Conservation (phyloP, 2,113 vertebrate genomes). For the Formicarius rufipectus region DNA sequence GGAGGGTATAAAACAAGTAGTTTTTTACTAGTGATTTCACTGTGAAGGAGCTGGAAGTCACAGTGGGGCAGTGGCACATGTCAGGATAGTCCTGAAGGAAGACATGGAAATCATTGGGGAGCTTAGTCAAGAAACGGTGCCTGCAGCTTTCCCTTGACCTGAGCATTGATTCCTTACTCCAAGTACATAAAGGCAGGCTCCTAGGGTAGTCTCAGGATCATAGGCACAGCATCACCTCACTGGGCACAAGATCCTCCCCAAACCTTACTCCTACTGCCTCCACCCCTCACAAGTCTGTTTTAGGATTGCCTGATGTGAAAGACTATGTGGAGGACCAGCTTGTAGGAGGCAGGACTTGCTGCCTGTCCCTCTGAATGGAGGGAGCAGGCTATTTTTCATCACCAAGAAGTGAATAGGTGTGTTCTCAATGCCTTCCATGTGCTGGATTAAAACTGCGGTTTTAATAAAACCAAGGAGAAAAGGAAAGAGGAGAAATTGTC, state of each 20-base stretch:
- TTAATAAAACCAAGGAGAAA: background rate
- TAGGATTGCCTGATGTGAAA: background rate
- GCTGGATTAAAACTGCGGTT: background rate
- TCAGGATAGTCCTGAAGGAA: background rate
- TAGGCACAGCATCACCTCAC: background rate
- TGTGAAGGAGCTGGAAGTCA: background rate
- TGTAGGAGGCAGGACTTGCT: background rate
- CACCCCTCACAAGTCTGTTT: background rate
- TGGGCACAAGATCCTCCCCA: background rate
- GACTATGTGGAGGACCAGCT: background rate
- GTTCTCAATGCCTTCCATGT: background rate
- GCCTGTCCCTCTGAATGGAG: background rate
- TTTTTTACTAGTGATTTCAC: background rate
- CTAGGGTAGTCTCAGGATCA: accelerated
- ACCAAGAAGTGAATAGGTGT: background rate
- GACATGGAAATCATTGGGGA: background rate
- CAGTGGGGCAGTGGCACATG: background rate
- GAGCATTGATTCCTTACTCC: accelerated
- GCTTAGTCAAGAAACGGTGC: background rate
- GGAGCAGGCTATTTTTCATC: background rate
- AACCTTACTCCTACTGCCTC: background rate
- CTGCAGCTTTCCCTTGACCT: background rate
- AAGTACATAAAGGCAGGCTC: background rate
- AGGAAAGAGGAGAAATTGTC: background rate
- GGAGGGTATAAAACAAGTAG: background rate